Base-by-base conservation (phyloP, 92 coral and sea anemone species). In the Actinernus sp. region DNA sequence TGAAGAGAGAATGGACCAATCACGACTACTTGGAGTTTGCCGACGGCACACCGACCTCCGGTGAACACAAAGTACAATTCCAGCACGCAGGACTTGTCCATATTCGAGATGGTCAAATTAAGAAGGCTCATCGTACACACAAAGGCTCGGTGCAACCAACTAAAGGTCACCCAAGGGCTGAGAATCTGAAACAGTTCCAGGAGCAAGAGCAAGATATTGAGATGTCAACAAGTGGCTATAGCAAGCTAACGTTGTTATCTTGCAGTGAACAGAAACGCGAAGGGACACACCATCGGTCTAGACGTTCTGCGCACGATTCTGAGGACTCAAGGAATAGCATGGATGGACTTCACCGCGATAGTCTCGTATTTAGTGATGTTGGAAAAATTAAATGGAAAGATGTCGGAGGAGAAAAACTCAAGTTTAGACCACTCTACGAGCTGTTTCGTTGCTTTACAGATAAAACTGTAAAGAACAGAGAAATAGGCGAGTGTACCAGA, bases 391-490 rank as follows among this genome's bases (percentile, higher is more conserved):
- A 60, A 26, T 86, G 88, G 88, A 44, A 76, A 12, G 55, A 78
- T 28, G 55, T 73, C 44, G 97, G 93, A 11, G 89, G 83, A 32
- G 94, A 80, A 26, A 65, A 77, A 36, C 65, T 44, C 7, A 88
- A 76, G 64, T 60, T 61, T 21, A 93, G 94, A 68, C 80, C 92
- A 20, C 67, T 94, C 25, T 87, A 91, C 55, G 92, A 83, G 26
- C 76, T 94, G n/a, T 61, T 94, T 40, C 85, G 94, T 16, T 94
- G 98, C 54, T 91, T 91, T 39, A 73, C 95, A 13, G 98, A 94
- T 51, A 43, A 40, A 38, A 56, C 79, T 9, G 62, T 91, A 45
- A 79, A 77, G 28, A 85, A 91, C 56, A 87, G 85, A 17, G 92
- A 91, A 29, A 76, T 86, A 11, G 93, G 86, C 6, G 91, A 87